Conservation (phyloP, 2,113 vertebrate species). For the Brachyhypopomus occidentalis region DNA sequence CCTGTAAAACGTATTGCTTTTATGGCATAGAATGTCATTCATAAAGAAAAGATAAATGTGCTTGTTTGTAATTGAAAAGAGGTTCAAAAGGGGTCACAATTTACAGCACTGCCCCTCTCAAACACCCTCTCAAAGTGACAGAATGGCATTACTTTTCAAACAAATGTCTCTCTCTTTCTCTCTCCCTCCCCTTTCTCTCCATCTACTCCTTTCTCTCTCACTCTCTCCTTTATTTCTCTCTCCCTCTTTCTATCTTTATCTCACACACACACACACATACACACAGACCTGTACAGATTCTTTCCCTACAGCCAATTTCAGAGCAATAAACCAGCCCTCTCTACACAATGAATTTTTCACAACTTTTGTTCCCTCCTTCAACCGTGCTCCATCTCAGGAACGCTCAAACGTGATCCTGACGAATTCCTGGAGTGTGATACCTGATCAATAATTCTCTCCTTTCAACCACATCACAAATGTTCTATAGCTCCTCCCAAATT, state of each 20-base stretch:
- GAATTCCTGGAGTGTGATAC: slow-evolving; percentile 40
- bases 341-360: slow-evolving; percentile 60
- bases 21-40: no score
- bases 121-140: no score
- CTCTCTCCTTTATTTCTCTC: not conserved
- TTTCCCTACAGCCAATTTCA: slow-evolving; percentile 34
- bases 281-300: slow-evolving; percentile 35
- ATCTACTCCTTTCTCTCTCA: not conserved
- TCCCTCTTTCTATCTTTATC: not conserved
- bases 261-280: slow-evolving; percentile 3
- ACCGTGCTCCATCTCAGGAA: slow-evolving; percentile 47
- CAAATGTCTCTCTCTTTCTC: not conserved
- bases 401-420: slow-evolving; percentile 13
- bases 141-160: no score
- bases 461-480: slow-evolving; percentile 37
- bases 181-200: not conserved
- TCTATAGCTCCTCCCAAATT: slow-evolving; percentile 39
- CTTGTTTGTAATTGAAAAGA: no score
- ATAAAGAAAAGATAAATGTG: no score
- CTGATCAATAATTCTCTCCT: slow-evolving; percentile 58
- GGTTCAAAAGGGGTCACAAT: no score
- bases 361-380: slow-evolving; percentile 45
- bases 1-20: no score
- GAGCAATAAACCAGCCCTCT: slow-evolving; percentile 43
- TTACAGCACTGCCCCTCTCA: no score